Base-by-base conservation (phyloP, 2,888 invertebrate species). In the Agrochola circellaris region DNA sequence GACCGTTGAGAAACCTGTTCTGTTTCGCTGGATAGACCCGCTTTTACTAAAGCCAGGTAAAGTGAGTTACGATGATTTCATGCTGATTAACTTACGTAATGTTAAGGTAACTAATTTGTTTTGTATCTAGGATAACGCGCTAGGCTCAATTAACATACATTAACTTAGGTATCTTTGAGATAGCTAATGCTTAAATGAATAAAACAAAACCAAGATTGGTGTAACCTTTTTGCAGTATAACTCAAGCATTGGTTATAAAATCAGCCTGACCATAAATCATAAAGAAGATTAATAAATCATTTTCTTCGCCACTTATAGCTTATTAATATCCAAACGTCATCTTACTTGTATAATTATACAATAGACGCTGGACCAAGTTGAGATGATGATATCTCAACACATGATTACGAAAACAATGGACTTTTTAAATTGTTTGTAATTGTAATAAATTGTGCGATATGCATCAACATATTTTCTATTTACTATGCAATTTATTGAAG, bases 341-440 rank as follows among this genome's bases (percentile, higher is more conserved):
- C 23, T 72, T 72, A 51, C 20, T 6, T 38, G 23, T 73, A 66
- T 76, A 81, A 81, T 88, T 81, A 79, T 65, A 82, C 70, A 77
- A 69, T 65, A 77, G 56, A 23, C 67, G 17, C 68, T 64, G 69
- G 66, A 87, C 78, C 66, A 76, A 51, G 79, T 42, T 67, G 77
- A 79, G 87, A 87, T 84, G 61, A 76, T 84, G 58, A 76, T 86
- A 87, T 88, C 88, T 80, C 26, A 48, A 7, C 78, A 75, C 34
- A 75, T 79, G 78, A 82, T 86, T 88, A 82, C 68, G 74, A 81
- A 86, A 88, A 88, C 86, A 88, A 88, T 88, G 75, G 84, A 84
- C 82, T 84, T 81, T 68, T 79, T 30, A 87, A 79, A 84, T 83
- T 81, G 81, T 84, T 77, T 56, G 67, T 84, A 83, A 88, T 87